Evolutionary conservation across 2,888 invertebrate species (phyloP).

Genomic region (Villa cingulata): DNA sequence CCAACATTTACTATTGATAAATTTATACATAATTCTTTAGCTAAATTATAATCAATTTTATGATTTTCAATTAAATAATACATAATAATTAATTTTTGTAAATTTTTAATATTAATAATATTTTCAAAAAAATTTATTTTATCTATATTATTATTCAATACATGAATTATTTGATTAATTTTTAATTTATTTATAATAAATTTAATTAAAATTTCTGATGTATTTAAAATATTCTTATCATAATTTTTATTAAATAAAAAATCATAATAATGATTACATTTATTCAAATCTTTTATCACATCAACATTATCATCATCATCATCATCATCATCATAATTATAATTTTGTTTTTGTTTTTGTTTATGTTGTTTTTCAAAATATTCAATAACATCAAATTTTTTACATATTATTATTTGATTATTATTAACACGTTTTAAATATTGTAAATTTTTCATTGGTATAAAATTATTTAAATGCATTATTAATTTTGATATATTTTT

Average conservation of each 20-base stretch:
- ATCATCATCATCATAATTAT: not conserved
- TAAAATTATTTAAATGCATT: conserved; percentile 40
- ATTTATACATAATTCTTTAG: conserved; percentile 22
- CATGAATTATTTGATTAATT: not conserved
- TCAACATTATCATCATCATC: not conserved
- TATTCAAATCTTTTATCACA: no score
- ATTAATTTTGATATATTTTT: conserved; percentile 51
- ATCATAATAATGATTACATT: no score
- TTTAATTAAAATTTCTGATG: not conserved
- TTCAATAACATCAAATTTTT: conserved; percentile 26
- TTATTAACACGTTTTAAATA: conserved; percentile 62
- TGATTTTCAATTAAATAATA: no score
- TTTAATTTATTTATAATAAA: not conserved
- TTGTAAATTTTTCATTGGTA: conserved; percentile 46
- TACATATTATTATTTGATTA: conserved; percentile 44
- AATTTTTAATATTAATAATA: no score
- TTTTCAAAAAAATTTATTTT: no score
- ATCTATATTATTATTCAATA: not conserved
- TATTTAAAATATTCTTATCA: no score
- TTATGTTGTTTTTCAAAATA: not conserved
- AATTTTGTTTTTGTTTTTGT: no score
- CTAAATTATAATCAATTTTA: not conserved
- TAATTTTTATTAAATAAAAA: no score
- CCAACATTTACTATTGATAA: conserved; percentile 47
- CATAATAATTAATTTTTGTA: no score